Evolutionary conservation across 2,888 invertebrate species (phyloP).

Genomic region (Agonopterix heracliana): DNA sequence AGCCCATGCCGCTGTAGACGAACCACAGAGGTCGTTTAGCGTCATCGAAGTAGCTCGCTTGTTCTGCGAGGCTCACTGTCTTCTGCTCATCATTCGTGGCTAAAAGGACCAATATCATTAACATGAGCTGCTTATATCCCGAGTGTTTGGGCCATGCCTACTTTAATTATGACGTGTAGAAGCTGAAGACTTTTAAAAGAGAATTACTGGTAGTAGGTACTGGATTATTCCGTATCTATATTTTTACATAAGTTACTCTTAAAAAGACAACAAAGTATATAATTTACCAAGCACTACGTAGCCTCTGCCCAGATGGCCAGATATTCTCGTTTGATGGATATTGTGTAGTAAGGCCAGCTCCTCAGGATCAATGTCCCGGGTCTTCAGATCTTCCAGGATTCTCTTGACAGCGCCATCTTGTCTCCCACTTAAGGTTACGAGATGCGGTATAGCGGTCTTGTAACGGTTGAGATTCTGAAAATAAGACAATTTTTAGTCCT

Average conservation of each 20-base stretch:
- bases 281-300: slow-evolving; percentile 60
- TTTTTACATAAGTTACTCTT: not conserved
- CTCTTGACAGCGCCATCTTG: slow-evolving; percentile 58
- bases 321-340: slow-evolving; percentile 59
- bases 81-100: slow-evolving; percentile 31
- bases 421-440: slow-evolving; percentile 75
- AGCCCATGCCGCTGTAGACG: slow-evolving; percentile 84
- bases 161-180: not conserved
- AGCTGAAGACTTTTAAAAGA: not conserved
- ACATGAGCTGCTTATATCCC: not conserved
- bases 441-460: slow-evolving; percentile 45
- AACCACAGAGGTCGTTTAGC: slow-evolving; percentile 77
- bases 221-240: not conserved
- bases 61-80: slow-evolving; percentile 35
- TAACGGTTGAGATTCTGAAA: slow-evolving; percentile 36
- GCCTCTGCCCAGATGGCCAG: slow-evolving; percentile 80
- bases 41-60: slow-evolving; percentile 38
- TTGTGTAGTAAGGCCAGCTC: slow-evolving; percentile 65
- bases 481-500: not conserved
- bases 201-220: too few relatives aligned
- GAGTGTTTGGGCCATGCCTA: not conserved
- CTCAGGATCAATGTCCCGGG: slow-evolving; percentile 57
- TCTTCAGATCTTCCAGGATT: slow-evolving; percentile 43
- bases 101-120: slow-evolving; percentile 14
- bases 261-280: too few relatives aligned